phyloP scores from a whole-genome alignment of 2,888 invertebrate species.

The Crossocerus cetratus region DNA sequence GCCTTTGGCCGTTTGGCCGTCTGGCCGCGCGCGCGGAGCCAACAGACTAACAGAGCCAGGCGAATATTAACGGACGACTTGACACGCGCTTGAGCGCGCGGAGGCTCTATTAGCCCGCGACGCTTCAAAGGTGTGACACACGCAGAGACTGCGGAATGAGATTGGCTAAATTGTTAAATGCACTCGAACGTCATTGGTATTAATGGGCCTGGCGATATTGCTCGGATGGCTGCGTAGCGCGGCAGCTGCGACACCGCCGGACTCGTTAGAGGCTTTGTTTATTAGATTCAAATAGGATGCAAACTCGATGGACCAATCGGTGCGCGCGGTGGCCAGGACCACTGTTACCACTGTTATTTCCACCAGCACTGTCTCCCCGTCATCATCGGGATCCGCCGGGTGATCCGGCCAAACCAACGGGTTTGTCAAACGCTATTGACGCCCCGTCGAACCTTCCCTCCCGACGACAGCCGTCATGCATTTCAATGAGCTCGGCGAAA shows the following conservation, averaged over 20 bases:
- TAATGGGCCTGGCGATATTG: conserved; percentile 26
- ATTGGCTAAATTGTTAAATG: conserved; percentile 14
- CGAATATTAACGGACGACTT: too few species aligned
- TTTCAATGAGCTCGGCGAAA: background rate
- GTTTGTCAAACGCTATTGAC: conserved; percentile 6
- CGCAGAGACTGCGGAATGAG: background rate
- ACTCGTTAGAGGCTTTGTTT: conserved; percentile 13
- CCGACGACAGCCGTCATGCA: background rate
- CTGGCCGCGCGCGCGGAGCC: too few species aligned
- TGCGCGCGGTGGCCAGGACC: background rate
- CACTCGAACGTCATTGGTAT: conserved; percentile 20
- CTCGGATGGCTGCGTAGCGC: conserved; percentile 4
- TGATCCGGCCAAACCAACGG: too few species aligned
- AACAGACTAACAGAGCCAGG: too few species aligned
- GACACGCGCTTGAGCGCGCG: too few species aligned
- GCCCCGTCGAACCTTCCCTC: background rate
- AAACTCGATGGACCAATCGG: conserved; percentile 14
- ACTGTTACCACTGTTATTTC: background rate
- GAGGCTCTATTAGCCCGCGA: background rate
- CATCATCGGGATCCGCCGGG: too few species aligned
- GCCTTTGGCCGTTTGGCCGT: too few species aligned
- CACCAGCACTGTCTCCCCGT: too few species aligned
- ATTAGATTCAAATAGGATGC: conserved; percentile 39
- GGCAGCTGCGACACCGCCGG: background rate
- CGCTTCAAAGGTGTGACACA: conserved; percentile 14